Evolutionary conservation across 2,797 vertebrate genomes (phyloP).

Genomic region (Benthosema pterotum): DNA sequence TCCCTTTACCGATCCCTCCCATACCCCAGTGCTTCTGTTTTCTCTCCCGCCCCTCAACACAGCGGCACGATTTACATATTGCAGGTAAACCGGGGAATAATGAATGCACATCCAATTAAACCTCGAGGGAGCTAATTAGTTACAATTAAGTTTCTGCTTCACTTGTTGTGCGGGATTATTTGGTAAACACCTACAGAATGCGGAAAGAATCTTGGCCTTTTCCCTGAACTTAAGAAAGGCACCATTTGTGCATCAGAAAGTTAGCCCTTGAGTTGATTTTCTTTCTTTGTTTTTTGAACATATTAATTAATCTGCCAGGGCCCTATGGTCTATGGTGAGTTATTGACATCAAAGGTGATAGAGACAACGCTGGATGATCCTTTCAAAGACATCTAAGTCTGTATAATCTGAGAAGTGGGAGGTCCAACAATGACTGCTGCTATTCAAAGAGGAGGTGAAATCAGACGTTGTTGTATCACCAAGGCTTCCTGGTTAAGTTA

Average conservation of each 20-base stretch:
- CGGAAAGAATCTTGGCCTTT: constrained; percentile 79
- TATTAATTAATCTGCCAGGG: constrained; percentile 64
- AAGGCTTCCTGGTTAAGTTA: constrained; percentile 57
- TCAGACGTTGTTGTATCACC: constrained; percentile 40
- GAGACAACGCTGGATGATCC: constrained; percentile 33
- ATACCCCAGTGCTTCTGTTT: constrained; percentile 37
- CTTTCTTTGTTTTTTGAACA: constrained; percentile 43
- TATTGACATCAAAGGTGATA: constrained; percentile 66
- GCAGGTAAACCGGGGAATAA: constrained; percentile 86
- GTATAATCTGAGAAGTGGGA: constrained; percentile 21
- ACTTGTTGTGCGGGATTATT: constrained; percentile 85
- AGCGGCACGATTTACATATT: constrained; percentile 81
- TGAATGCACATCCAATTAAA: constrained; percentile 84
- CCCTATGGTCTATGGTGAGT: constrained; percentile 56
- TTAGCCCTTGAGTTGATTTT: constrained; percentile 49
- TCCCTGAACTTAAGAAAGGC: constrained; percentile 72
- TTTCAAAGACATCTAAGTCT: constrained; percentile 32
- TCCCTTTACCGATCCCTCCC: constrained; percentile 60
- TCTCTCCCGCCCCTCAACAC: constrained; percentile 50
- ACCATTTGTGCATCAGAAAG: constrained; percentile 64
- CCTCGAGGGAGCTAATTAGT: constrained; percentile 86
- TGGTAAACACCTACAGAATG: constrained; percentile 85
- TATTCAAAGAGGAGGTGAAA: constrained; percentile 50
- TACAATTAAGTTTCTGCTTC: constrained; percentile 87
- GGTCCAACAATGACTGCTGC: constrained; percentile 35